Conservation (phyloP, 2,113 vertebrate species). For the Fregata magnificens region DNA sequence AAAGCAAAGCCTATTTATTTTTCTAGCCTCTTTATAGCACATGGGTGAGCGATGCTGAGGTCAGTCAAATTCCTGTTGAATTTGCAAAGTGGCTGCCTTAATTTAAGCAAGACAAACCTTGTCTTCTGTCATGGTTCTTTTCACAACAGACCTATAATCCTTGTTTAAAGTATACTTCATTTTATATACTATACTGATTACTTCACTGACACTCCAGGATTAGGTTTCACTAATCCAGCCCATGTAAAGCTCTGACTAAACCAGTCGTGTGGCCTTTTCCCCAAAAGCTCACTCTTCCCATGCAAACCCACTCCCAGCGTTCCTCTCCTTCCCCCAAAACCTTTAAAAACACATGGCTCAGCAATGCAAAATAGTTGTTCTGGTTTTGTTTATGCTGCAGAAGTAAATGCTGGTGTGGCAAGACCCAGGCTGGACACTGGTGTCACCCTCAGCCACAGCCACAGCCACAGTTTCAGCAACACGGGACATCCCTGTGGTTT, state of each 20-base stretch:
- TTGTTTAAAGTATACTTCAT: not conserved
- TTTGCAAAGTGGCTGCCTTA: not conserved
- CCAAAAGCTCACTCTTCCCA: not conserved
- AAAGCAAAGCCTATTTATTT: not conserved
- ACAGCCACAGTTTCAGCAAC: not conserved
- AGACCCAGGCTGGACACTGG: not conserved
- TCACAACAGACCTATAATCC: not conserved
- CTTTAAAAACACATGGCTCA: not conserved
- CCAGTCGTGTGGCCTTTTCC: not conserved
- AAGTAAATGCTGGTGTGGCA: not conserved
- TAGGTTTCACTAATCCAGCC: not conserved
- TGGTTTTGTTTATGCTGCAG: not conserved
- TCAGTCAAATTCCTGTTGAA: not conserved
- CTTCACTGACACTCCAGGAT: not conserved
- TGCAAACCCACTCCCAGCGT: fast-evolving
- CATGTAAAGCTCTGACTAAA: not conserved
- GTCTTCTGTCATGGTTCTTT: not conserved
- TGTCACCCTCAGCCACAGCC: not conserved
- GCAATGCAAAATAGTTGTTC: not conserved
- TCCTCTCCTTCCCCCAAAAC: not conserved
- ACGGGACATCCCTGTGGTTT: fast-evolving
- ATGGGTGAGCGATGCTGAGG: not conserved
- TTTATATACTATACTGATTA: not conserved
- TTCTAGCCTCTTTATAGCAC: not conserved
- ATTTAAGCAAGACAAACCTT: not conserved